Conservation (phyloP, 2,888 invertebrate genomes). For the Anthrax anthrax region DNA sequence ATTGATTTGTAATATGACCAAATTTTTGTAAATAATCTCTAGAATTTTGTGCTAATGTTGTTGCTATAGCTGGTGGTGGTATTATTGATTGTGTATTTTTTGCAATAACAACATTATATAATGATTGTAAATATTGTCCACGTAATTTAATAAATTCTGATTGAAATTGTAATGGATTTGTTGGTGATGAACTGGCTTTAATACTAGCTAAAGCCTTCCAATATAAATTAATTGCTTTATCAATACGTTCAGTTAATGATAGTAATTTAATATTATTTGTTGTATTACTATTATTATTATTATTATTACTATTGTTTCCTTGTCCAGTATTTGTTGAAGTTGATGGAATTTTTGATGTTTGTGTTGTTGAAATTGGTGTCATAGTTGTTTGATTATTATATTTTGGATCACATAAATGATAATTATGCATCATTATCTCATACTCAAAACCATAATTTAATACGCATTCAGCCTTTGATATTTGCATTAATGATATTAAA, state of each 20-base stretch:
- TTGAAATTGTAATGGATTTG: conserved; percentile 43
- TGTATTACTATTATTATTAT: too few relatives aligned
- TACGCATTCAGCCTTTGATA: conserved; percentile 58
- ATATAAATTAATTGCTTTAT: conserved; percentile 43
- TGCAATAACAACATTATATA: conserved; percentile 33
- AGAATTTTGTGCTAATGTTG: conserved; percentile 61
- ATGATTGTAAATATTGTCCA: conserved; percentile 54
- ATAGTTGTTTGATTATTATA: conserved; percentile 14
- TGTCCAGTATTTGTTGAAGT: too few relatives aligned
- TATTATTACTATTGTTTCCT: too few relatives aligned
- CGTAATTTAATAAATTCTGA: conserved; percentile 63
- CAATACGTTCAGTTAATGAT: conserved; percentile 37
- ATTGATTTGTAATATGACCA: conserved; percentile 64
- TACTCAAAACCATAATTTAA: conserved; percentile 41
- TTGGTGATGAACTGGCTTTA: conserved; percentile 36
- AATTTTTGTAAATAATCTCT: conserved; percentile 65
- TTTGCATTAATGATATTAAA: conserved; percentile 63
- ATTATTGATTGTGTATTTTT: conserved; percentile 54
- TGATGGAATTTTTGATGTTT: too few relatives aligned
- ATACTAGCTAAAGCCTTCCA: conserved; percentile 46
- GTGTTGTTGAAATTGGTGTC: too few relatives aligned
- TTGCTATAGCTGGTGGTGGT: conserved; percentile 85
- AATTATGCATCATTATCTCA: conserved; percentile 29
- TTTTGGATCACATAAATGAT: conserved; percentile 22
- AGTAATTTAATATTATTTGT: conserved; percentile 19